A percentile compares a stretch with the other conserved stretches of the same genome.
These are phyloP conservation scores for Cantharis rufa DNA, from an alignment of 2,888 invertebrate species.

Conservation along the genomic window DNA sequence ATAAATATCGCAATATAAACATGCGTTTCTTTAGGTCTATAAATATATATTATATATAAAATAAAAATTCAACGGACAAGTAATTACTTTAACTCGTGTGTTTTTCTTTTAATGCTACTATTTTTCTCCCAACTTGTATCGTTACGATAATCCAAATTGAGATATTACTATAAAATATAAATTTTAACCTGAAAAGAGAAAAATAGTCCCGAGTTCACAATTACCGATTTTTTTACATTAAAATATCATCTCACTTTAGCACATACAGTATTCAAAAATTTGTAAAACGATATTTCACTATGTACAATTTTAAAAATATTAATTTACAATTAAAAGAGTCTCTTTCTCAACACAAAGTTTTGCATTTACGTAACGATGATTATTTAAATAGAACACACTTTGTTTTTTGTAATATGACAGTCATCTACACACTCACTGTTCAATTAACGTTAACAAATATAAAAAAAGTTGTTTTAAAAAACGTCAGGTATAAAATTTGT, in stretches of 20 bases:
- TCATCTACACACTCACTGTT: not conserved
- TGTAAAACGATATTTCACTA: slow-evolving; percentile 36
- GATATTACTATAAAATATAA: not conserved
- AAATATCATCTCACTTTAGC: not conserved
- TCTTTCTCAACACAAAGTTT: slow-evolving; percentile 23
- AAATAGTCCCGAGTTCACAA: slow-evolving; percentile 2
- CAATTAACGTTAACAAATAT: not conserved
- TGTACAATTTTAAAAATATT: slow-evolving; percentile 31
- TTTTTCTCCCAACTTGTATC: not conserved
- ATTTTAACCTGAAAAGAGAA: slow-evolving; percentile 16
- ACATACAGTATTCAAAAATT: slow-evolving; percentile 31
- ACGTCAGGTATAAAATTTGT: not conserved
- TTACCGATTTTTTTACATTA: slow-evolving; percentile 12
- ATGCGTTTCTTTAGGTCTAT: not conserved
- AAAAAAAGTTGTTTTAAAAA: not conserved
- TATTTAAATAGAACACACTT: slow-evolving; percentile 1
- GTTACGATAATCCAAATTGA: not conserved
- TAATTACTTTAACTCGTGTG: not conserved
- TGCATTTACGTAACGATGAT: slow-evolving; percentile 3
- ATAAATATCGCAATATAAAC: not conserved
- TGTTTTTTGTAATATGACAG: not conserved
- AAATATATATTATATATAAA: slow-evolving; percentile 3
- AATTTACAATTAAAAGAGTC: slow-evolving; percentile 28
- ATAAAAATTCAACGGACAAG: not conserved
- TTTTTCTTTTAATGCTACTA: not conserved